phyloP scores from a whole-genome alignment of 2,113 vertebrate species.

The Hypanus sabinus region DNA sequence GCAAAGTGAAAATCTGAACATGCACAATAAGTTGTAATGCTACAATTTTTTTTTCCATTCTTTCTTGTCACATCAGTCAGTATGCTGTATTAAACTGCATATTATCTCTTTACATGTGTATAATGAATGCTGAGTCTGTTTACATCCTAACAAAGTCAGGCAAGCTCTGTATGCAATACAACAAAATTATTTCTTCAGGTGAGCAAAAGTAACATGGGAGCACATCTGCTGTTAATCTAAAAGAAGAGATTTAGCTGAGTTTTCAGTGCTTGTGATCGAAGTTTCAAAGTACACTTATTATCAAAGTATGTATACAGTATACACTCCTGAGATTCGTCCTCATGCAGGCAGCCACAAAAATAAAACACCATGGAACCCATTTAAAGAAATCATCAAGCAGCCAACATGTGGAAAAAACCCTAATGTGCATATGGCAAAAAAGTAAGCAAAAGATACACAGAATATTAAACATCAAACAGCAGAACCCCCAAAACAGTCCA shows the following conservation, averaged over 20 bases:
- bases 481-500: no score
- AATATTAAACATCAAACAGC: no score
- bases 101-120: background rate
- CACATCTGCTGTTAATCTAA: background rate
- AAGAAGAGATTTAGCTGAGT: background rate
- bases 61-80: background rate
- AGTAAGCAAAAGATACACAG: no score
- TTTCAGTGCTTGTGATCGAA: background rate
- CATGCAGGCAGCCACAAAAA: no score
- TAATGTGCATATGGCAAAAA: no score
- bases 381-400: no score
- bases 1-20: background rate
- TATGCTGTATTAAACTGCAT: background rate
- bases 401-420: no score
- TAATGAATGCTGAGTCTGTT: background rate
- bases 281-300: no score
- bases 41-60: background rate
- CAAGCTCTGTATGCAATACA: background rate
- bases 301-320: no score
- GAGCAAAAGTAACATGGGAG: background rate
- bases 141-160: background rate
- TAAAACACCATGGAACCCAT: no score
- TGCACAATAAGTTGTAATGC: background rate
- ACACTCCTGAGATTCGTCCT: no score
- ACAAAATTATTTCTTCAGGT: background rate